A percentile compares a stretch with the other conserved stretches of the same genome.
Conservation (phyloP, 35 echinoderm and acorn worm species). For the Amphiura filiformis region DNA sequence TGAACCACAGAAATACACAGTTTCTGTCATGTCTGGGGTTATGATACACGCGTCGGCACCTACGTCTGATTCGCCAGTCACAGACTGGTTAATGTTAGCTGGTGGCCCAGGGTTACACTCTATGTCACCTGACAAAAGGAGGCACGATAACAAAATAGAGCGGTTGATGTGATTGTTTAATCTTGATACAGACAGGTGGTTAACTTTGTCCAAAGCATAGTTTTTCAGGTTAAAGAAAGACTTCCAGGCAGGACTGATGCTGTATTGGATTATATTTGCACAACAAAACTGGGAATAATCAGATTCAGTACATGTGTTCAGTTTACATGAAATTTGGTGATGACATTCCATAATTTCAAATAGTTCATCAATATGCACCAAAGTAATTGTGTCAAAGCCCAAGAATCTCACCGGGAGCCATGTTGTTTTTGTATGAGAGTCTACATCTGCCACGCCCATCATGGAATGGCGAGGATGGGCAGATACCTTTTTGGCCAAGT, state of each 20-base stretch:
- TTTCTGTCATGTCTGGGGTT: neutral
- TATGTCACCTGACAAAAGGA: neutral
- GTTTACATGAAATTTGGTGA: neutral
- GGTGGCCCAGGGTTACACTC: neutral
- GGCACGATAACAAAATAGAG: neutral
- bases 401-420: neutral
- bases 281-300: neutral
- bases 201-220: neutral
- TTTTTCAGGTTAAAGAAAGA: neutral
- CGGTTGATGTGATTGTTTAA: neutral
- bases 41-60: no score
- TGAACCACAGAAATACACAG: conserved; percentile 37
- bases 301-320: neutral
- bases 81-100: neutral
- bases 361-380: neutral
- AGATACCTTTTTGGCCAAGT: no score
- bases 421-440: conserved; percentile 1
- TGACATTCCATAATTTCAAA: neutral
- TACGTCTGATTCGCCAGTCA: no score
- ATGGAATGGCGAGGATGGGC: no score
- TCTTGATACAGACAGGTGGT: neutral
- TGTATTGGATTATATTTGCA: neutral
- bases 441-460: no score
- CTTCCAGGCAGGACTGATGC: neutral
- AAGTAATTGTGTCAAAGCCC: neutral